A percentile compares a stretch with the other conserved stretches of the same genome.
phyloP scores from a whole-genome alignment of 2,888 invertebrate species.

The Neria commutata region DNA sequence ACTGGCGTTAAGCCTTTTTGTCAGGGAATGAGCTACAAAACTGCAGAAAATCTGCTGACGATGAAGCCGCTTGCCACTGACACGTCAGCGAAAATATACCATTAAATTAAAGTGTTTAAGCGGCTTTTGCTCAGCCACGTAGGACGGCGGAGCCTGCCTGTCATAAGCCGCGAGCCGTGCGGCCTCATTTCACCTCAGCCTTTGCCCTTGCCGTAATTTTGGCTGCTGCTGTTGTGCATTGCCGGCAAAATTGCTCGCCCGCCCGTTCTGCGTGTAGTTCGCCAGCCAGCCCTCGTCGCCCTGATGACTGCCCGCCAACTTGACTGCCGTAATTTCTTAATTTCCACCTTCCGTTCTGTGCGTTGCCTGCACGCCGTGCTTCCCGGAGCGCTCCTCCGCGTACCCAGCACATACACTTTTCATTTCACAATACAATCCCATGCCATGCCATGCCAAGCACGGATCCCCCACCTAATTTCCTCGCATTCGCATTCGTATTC shows the following conservation, averaged over 20 bases:
- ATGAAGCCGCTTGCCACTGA: no score
- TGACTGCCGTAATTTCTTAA: constrained; percentile 51
- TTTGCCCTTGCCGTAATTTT: neutral
- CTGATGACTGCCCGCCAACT: constrained; percentile 12
- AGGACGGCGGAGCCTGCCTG: constrained; percentile 28
- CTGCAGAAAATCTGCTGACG: no score
- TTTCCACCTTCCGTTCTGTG: constrained; percentile 54
- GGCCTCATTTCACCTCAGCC: neutral
- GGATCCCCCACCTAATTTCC: no score
- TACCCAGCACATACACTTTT: no score
- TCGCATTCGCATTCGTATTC: constrained; percentile 12
- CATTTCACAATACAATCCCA: no score
- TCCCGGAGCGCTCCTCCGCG: neutral
- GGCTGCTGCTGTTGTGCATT: neutral
- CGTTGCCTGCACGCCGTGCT: no score
- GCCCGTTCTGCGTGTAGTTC: neutral
- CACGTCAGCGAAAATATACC: constrained; percentile 44
- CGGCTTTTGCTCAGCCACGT: neutral
- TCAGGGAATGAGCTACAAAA: no score
- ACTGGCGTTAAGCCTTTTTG: no score
- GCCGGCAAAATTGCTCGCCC: neutral
- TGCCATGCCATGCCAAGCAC: no score
- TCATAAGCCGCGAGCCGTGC: neutral
- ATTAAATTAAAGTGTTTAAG: constrained; percentile 49
- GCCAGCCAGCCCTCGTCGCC: constrained; percentile 27